Percentiles rank a stretch among this genome's conserved stretches.
phyloP scores from a whole-genome alignment of 2,797 vertebrate genomes.

The Psittacula echo region DNA sequence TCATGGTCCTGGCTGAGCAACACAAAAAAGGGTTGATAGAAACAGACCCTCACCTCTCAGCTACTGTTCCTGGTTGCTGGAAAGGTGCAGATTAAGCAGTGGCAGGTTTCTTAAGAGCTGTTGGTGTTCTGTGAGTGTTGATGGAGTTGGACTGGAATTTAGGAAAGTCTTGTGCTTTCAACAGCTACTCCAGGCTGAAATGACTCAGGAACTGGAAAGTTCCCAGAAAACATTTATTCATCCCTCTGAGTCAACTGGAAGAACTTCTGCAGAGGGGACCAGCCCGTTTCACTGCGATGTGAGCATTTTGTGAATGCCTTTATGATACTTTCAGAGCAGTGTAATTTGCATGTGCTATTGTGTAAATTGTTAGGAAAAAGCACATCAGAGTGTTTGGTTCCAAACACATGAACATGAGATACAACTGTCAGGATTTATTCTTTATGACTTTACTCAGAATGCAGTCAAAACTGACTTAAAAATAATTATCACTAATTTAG shows the following conservation, averaged over 20 bases:
- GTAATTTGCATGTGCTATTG: accelerated
- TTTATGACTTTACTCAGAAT: background rate
- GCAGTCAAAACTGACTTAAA: background rate
- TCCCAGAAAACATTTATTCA: background rate
- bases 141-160: background rate
- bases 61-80: background rate
- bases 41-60: background rate
- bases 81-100: background rate
- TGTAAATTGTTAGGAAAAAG: background rate
- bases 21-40: accelerated
- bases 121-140: background rate
- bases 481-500: background rate
- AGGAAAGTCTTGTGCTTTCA: constrained; percentile 3
- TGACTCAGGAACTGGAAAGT: constrained; percentile 49
- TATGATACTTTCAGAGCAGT: background rate
- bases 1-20: background rate
- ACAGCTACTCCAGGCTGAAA: constrained; percentile 43
- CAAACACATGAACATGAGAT: background rate
- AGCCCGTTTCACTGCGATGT: background rate
- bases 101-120: background rate
- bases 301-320: background rate
- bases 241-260: background rate
- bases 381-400: background rate
- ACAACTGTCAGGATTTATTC: background rate
- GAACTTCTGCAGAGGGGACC: background rate